These are phyloP conservation scores for Lycocerus yunnanus DNA, from an alignment of 2,888 invertebrate species.

Conservation along the genomic window DNA sequence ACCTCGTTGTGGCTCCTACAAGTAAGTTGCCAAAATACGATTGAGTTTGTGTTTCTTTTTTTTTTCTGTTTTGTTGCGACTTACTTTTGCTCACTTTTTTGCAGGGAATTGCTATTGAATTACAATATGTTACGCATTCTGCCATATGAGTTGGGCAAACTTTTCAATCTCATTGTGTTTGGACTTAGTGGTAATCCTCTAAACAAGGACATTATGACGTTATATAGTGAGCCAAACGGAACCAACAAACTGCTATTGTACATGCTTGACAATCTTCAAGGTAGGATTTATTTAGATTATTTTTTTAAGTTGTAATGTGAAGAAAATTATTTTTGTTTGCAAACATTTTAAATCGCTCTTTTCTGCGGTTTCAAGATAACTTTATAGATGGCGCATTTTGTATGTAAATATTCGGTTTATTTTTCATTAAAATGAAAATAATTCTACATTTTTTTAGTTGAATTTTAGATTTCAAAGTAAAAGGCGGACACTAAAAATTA, in stretches of 20 bases:
- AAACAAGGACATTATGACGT: slow-evolving; percentile 86
- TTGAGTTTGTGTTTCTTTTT: not conserved
- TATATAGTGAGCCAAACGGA: slow-evolving; percentile 93
- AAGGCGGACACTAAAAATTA: not conserved
- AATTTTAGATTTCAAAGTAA: not conserved
- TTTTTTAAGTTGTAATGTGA: not conserved
- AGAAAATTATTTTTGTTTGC: not conserved
- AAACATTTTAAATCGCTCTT: not conserved
- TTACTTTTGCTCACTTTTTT: slow-evolving; percentile 20
- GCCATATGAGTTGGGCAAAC: slow-evolving; percentile 96
- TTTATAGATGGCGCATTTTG: not conserved
- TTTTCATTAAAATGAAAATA: not conserved
- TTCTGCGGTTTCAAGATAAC: not conserved
- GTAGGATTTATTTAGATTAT: slow-evolving; percentile 59
- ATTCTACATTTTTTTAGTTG: not conserved
- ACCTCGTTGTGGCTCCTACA: not conserved
- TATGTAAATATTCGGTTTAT: not conserved
- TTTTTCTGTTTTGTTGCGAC: not conserved
- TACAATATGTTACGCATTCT: slow-evolving; percentile 92
- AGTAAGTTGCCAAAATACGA: not conserved
- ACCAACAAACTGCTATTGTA: slow-evolving; percentile 92
- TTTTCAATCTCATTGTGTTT: slow-evolving; percentile 93
- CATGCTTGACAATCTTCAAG: slow-evolving; percentile 95
- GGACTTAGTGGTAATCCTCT: slow-evolving; percentile 94
- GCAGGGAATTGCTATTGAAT: slow-evolving; percentile 90